Percentiles rank a stretch among this genome's conserved stretches.
These are phyloP conservation scores for Carollia perspicillata DNA, from an alignment of 2,113 vertebrate genomes.

Conservation along the genomic window DNA sequence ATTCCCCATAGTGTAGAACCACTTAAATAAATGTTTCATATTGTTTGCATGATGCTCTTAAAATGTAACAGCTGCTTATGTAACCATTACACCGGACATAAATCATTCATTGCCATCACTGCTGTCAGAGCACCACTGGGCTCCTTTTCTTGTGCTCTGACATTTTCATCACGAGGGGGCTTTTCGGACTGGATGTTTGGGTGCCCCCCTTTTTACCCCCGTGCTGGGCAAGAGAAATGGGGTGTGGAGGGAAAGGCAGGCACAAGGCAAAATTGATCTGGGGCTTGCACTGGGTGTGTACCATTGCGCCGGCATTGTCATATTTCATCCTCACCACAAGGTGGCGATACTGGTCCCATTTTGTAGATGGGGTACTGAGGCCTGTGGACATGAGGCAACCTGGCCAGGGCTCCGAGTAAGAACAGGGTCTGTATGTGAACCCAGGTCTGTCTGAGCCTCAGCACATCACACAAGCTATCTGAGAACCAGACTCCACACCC, in stretches of 20 bases:
- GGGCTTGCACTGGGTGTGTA: neutral
- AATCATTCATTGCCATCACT: slow-evolving; percentile 60
- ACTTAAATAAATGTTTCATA: slow-evolving; percentile 80
- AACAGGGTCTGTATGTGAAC: neutral
- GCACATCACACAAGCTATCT: neutral
- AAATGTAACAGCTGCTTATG: slow-evolving; percentile 68
- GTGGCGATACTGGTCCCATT: neutral
- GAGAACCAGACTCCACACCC: neutral
- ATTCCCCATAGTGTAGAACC: slow-evolving; percentile 56
- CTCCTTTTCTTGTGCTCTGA: neutral
- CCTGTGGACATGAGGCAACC: neutral
- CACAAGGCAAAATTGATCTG: fast-evolving
- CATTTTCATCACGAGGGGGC: neutral
- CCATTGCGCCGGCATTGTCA: neutral
- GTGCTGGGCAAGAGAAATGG: fast-evolving
- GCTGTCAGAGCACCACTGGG: neutral
- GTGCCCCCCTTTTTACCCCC: fast-evolving
- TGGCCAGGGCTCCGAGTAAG: neutral
- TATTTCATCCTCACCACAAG: neutral
- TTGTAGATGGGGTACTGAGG: neutral
- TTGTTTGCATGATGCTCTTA: slow-evolving; percentile 68
- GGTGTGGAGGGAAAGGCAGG: too few relatives aligned
- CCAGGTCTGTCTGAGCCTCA: neutral
- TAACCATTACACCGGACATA: slow-evolving; percentile 60
- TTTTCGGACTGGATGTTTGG: neutral